Evolutionary conservation across 2,797 vertebrate species (phyloP).

Genomic region (Darevskia mixta): DNA sequence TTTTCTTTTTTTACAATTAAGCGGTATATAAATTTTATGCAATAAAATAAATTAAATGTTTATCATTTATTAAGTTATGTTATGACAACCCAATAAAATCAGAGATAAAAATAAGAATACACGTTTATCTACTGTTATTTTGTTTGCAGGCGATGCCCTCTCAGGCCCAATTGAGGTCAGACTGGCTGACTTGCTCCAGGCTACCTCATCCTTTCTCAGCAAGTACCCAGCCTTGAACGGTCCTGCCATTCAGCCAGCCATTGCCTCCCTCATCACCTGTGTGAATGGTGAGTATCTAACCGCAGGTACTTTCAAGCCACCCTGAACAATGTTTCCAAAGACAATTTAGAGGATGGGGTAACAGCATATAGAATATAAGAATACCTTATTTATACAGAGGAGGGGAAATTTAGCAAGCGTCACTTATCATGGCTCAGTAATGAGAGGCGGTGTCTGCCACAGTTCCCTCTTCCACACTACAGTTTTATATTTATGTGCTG

Average conservation of each 20-base stretch:
- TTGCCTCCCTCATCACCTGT: conserved; percentile 39
- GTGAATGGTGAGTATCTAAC: conserved; percentile 26
- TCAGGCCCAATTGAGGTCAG: conserved; percentile 44
- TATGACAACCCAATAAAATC: no score
- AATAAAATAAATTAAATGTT: no score
- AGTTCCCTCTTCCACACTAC: background rate
- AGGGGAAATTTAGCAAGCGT: background rate
- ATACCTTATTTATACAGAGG: background rate
- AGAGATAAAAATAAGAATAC: no score
- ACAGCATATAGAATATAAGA: background rate
- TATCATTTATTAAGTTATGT: no score
- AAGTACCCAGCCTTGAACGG: conserved; percentile 54
- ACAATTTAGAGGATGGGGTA: background rate
- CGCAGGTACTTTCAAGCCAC: background rate
- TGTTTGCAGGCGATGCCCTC: conserved; percentile 42
- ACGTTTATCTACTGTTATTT: background rate
- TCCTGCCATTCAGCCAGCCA: conserved; percentile 33
- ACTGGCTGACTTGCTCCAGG: conserved; percentile 49
- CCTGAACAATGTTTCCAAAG: background rate
- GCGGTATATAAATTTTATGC: no score
- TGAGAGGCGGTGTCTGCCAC: background rate
- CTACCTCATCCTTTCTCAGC: conserved; percentile 55
- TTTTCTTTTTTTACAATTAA: no score
- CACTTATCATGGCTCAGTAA: background rate
- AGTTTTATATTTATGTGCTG: background rate